Evolutionary conservation across 30 jellyfish, hydroid and myxozoan genomes (phyloP).

Genomic region (Phacellophora camtschatica): DNA sequence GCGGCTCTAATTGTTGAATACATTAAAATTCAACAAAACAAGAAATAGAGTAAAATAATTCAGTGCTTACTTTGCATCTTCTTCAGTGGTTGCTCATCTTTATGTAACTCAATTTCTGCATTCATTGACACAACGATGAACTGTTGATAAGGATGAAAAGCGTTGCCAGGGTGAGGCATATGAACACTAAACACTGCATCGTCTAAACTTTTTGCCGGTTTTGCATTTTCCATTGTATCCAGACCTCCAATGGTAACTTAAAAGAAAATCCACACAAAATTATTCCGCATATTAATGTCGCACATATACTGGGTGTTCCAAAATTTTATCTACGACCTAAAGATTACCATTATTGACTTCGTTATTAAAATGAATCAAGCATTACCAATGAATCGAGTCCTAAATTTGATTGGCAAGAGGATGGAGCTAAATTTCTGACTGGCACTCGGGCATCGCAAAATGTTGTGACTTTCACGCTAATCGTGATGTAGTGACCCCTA

Average conservation of each 20-base stretch:
- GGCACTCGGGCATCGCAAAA: too few relatives aligned
- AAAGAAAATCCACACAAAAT: background rate
- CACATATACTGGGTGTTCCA: too few relatives aligned
- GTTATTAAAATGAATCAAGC: too few relatives aligned
- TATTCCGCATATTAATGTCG: background rate
- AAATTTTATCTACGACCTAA: too few relatives aligned
- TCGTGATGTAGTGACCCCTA: too few relatives aligned
- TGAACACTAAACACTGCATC: constrained; percentile 70
- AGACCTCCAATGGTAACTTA: constrained; percentile 39
- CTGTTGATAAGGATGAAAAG: constrained; percentile 62
- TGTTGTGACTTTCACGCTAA: too few relatives aligned
- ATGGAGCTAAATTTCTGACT: too few relatives aligned
- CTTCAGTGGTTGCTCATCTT: background rate
- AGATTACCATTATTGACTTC: too few relatives aligned
- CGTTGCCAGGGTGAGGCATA: constrained; percentile 86
- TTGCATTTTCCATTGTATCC: constrained; percentile 7
- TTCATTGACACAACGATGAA: constrained; percentile 82
- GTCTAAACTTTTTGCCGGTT: background rate
- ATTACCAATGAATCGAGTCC: too few relatives aligned
- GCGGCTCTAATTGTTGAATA: too few relatives aligned
- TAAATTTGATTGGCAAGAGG: too few relatives aligned
- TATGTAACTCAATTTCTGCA: constrained; percentile 51
- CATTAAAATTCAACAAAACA: background rate
- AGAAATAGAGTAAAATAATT: background rate
- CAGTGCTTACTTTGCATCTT: background rate